Evolutionary conservation across 2,888 invertebrate genomes (phyloP).

Genomic region (Hydropsyche betteni): DNA sequence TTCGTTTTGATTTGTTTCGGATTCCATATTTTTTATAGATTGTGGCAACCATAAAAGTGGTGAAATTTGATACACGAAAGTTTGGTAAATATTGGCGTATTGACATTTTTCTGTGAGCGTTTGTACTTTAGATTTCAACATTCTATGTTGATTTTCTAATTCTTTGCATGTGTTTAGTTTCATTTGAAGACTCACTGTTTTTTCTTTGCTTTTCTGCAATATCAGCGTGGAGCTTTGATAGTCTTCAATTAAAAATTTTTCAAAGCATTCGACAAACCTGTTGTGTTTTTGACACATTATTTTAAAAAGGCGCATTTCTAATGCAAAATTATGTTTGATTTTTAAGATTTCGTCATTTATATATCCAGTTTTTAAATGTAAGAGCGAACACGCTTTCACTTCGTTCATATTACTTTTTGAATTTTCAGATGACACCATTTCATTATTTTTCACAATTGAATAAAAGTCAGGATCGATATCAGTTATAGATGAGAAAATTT

Average conservation of each 20-base stretch:
- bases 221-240: constrained; percentile 69
- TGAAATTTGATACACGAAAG: constrained; percentile 74
- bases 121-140: constrained; percentile 63
- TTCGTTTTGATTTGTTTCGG: constrained; percentile 27
- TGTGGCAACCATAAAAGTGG: constrained; percentile 66
- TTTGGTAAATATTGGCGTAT: constrained; percentile 71
- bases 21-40: constrained; percentile 38
- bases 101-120: constrained; percentile 71
- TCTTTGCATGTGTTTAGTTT: constrained; percentile 61
- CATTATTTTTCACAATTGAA: constrained; percentile 69
- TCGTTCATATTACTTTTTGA: constrained; percentile 57
- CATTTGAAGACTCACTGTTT: constrained; percentile 59
- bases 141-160: constrained; percentile 59
- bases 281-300: constrained; percentile 62
- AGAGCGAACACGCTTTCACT: constrained; percentile 63
- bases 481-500: constrained; percentile 59
- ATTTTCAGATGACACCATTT: constrained; percentile 59
- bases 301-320: constrained; percentile 65
- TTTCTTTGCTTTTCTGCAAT: constrained; percentile 63
- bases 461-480: constrained; percentile 75
- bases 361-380: constrained; percentile 63
- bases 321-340: constrained; percentile 65
- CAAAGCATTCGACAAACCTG: constrained; percentile 67
- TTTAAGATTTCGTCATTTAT: constrained; percentile 63
- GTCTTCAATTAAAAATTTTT: constrained; percentile 69